Conservation (phyloP, 2,888 invertebrate genomes). For the Chaitophorus viminalis region DNA sequence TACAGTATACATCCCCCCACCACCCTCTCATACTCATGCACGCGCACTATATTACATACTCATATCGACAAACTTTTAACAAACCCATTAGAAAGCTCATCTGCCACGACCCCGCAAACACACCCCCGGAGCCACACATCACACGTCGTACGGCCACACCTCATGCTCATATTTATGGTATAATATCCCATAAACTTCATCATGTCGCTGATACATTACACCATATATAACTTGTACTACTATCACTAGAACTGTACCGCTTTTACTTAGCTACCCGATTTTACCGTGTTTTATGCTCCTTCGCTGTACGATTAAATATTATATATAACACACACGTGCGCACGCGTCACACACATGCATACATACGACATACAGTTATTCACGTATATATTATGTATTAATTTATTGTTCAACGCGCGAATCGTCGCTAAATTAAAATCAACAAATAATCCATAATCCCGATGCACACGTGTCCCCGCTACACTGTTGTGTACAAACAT, state of each 20-base stretch:
- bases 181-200: slow-evolving; percentile 5
- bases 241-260: not conserved
- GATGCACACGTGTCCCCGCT: not conserved
- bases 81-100: slow-evolving; percentile 40
- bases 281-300: not conserved
- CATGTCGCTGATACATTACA: not conserved
- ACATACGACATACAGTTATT: not conserved
- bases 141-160: not conserved
- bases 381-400: not conserved
- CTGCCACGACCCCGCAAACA: not conserved
- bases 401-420: not conserved
- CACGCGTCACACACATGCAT: not conserved
- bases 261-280: not conserved
- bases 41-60: not conserved
- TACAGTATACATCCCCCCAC: no score
- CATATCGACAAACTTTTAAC: slow-evolving; percentile 48
- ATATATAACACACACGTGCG: no score
- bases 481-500: not conserved
- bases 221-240: not conserved
- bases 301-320: not conserved
- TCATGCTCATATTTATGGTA: not conserved
- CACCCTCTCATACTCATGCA: not conserved
- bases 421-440: not conserved
- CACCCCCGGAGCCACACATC: not conserved
- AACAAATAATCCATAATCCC: not conserved